These are phyloP conservation scores for Riparia riparia DNA, from an alignment of 2,113 vertebrate species.

Conservation along the genomic window DNA sequence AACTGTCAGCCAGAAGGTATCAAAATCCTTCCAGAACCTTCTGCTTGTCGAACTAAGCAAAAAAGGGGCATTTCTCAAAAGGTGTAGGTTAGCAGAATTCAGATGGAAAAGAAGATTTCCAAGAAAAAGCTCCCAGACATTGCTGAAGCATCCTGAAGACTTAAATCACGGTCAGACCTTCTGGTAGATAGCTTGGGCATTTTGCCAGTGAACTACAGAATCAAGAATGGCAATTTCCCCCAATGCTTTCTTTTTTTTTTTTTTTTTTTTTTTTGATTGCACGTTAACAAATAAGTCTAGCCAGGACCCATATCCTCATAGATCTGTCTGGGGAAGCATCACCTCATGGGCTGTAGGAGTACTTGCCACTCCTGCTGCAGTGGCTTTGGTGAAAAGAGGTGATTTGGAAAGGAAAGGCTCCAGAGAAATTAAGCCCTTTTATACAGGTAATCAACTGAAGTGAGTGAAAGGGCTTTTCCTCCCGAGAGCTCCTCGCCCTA, in stretches of 20 bases:
- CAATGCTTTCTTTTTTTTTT: rapidly evolving
- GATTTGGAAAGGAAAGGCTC: slow-evolving; percentile 41
- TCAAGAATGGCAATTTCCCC: not conserved
- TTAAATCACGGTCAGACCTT: not conserved
- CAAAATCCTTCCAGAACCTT: not conserved
- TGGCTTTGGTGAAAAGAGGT: slow-evolving; percentile 10
- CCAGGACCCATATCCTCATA: not conserved
- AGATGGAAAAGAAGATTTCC: not conserved
- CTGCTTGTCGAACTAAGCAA: not conserved
- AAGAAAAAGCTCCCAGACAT: not conserved
- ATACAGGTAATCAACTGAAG: slow-evolving; percentile 65
- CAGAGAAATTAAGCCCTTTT: slow-evolving; percentile 66
- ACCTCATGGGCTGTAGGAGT: not conserved
- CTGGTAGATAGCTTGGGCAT: not conserved
- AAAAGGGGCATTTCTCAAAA: not conserved
- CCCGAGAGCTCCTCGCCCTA: slow-evolving; percentile 59
- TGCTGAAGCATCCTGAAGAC: not conserved
- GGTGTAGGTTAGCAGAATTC: not conserved
- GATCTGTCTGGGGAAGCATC: not conserved
- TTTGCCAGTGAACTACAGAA: not conserved
- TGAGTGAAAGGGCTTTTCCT: slow-evolving; percentile 69
- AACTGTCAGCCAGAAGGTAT: not conserved
- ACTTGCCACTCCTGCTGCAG: not conserved
- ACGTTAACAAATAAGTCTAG: not conserved
- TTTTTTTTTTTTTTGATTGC: not conserved